Evolutionary conservation across 1,140 invertebrate genomes (phyloP), one percentile per base, ranked within the genome.

Genomic region (Drosophila bifasciata): DNA sequence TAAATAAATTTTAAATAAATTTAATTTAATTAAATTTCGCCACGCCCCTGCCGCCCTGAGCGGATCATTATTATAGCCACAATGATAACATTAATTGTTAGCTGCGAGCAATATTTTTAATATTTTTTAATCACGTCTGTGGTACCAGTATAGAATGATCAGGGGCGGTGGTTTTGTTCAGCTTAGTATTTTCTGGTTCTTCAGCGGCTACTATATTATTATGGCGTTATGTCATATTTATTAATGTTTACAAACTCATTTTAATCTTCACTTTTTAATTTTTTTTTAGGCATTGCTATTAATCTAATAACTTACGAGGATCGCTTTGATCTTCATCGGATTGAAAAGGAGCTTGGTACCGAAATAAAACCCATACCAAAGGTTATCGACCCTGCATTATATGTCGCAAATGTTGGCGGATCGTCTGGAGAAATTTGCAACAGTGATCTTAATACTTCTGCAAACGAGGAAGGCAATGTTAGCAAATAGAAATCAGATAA

Each of bases 291-390:
- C 93, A 98, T 99, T 91, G 99, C 99, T 62, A 99, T 99, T 92
- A 99, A 99, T 92, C 95, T 99, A 81, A 99, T 99, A 91, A 99
- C 99, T 2, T 99, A 99, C 92, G 99, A 99, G 86, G 99, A 99
- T 93, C 95, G 99, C 84, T 99, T 98, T 92, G 95, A 97, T 79
- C 93, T 99, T 77, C 98, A 99, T 92, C 96, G 98, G 86, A 99
- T 99, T 91, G 99, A 99, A 94, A 96, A 98, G 92, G 98, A 99
- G 93, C 94, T 99, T 83, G 97, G 97, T 73, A 99, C 99, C 36
- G 98, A 99, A 94, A 99, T 99, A 78, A 99, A 99, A 92, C 98
- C 99, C 49, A 99, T 99, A 91, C 99, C 99, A 99, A 99, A n/a
- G 93, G 97, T 97, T 60, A 99, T 99, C 92, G 98, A 99, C 94